phyloP scores from a whole-genome alignment of 2,113 vertebrate genomes.

The Melanotaenia duboulayi region DNA sequence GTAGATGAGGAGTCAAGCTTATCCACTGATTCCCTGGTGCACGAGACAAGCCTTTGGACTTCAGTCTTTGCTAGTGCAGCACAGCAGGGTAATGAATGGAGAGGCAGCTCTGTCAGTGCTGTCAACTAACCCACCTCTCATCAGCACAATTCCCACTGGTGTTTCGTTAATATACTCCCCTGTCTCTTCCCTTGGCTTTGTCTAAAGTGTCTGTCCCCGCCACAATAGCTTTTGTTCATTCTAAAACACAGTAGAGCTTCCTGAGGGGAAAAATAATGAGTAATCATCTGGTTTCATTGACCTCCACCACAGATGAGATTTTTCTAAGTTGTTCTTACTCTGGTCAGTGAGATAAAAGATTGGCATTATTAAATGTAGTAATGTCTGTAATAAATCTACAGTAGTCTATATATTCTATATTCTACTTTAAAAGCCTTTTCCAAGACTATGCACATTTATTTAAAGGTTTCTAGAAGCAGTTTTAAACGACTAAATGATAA shows the following conservation, averaged over 20 bases:
- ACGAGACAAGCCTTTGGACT: conserved; percentile 45
- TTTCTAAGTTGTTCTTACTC: conserved; percentile 21
- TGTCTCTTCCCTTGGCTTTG: conserved; percentile 39
- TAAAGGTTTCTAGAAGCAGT: no score
- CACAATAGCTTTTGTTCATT: conserved; percentile 62
- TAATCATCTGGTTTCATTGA: conserved; percentile 55
- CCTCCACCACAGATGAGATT: conserved; percentile 36
- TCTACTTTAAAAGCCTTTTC: not conserved
- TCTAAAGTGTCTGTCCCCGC: conserved; percentile 48
- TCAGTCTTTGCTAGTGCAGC: conserved; percentile 43
- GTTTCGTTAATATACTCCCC: conserved; percentile 60
- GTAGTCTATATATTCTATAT: not conserved
- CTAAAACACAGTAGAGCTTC: conserved; percentile 15
- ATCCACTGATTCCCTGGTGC: conserved; percentile 51
- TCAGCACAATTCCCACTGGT: conserved; percentile 51
- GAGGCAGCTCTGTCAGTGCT: conserved; percentile 33
- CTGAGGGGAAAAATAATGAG: conserved; percentile 36
- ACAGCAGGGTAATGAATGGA: conserved; percentile 69
- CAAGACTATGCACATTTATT: no score
- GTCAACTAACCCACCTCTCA: conserved; percentile 69
- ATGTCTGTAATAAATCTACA: not conserved
- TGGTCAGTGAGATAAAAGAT: conserved; percentile 21
- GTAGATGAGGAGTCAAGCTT: conserved; percentile 60
- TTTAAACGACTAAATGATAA: no score
- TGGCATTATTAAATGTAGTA: not conserved